phyloP scores from a whole-genome alignment of 2,113 vertebrate species.

The Gallinago paraguaiae region DNA sequence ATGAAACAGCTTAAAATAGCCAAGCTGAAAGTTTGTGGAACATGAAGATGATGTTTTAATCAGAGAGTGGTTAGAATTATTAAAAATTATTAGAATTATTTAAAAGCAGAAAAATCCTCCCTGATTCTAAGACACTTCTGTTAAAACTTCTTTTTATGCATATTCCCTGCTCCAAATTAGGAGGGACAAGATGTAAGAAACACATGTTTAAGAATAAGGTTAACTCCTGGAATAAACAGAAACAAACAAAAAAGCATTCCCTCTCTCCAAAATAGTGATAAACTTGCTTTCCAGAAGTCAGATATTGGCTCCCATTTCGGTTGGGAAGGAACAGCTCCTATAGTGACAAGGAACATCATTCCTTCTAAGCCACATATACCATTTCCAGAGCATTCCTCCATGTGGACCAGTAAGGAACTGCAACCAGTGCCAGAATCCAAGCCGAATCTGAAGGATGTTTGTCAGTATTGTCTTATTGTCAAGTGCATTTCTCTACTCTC shows the following conservation, averaged over 20 bases:
- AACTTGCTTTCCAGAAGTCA: not conserved
- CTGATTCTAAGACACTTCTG: not conserved
- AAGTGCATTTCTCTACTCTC: not conserved
- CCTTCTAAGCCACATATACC: not conserved
- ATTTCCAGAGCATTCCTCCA: not conserved
- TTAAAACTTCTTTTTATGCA: not conserved
- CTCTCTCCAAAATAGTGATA: not conserved
- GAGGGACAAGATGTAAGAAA: not conserved
- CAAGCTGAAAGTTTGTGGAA: not conserved
- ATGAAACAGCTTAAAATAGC: not conserved
- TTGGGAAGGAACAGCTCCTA: not conserved
- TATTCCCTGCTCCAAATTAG: not conserved
- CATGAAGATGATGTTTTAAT: not conserved
- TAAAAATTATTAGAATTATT: not conserved
- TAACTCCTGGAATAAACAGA: not conserved
- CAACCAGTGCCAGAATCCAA: not conserved
- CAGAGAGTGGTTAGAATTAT: not conserved
- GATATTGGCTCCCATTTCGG: not conserved
- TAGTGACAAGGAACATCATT: not conserved
- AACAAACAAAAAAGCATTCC: not conserved
- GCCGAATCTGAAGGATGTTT: not conserved
- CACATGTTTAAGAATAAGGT: fast-evolving
- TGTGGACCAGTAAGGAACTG: not conserved
- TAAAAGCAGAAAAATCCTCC: not conserved
- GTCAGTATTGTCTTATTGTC: not conserved